Evolutionary conservation across 1,140 invertebrate species (phyloP).

Genomic region (Belonocnema kinseyi): DNA sequence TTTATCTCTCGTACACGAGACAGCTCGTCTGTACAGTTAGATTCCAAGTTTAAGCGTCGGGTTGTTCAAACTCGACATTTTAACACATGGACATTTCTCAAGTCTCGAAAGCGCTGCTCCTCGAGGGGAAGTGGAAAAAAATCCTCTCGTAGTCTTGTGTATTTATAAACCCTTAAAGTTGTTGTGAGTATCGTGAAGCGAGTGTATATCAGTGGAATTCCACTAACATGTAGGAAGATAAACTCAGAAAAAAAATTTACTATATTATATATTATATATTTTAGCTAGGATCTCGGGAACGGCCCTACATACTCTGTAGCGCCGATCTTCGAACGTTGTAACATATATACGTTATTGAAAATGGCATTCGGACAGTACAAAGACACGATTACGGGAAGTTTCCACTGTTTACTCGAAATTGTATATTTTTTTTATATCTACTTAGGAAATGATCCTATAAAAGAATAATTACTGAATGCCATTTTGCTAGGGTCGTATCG

Average conservation of each 20-base stretch:
- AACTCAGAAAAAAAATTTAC: slow-evolving; percentile 57
- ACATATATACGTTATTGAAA: slow-evolving; percentile 69
- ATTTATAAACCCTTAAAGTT: slow-evolving; percentile 33
- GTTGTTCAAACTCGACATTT: slow-evolving; percentile 2
- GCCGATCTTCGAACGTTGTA: slow-evolving; percentile 66
- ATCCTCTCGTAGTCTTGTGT: slow-evolving; percentile 20
- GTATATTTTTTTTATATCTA: slow-evolving; percentile 77
- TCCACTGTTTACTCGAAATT: slow-evolving; percentile 74
- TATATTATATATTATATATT: slow-evolving; percentile 64
- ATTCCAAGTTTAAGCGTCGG: not conserved
- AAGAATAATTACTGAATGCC: slow-evolving; percentile 72
- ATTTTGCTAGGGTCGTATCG: slow-evolving; percentile 71
- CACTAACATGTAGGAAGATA: slow-evolving; percentile 53
- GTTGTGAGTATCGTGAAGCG: slow-evolving; percentile 62
- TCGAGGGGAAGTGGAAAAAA: not conserved
- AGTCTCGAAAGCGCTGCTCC: slow-evolving; percentile 8
- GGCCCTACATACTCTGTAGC: slow-evolving; percentile 59
- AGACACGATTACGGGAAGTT: slow-evolving; percentile 70
- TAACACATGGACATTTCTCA: not conserved
- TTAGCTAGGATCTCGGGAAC: slow-evolving; percentile 67
- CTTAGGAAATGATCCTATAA: slow-evolving; percentile 70
- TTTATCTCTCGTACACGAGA: slow-evolving; percentile 29
- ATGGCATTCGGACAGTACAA: slow-evolving; percentile 77
- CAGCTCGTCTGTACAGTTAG: slow-evolving; percentile 7
- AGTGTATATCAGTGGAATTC: slow-evolving; percentile 64